Conservation (phyloP, 2,888 invertebrate species). For the Papilio elwesi region DNA sequence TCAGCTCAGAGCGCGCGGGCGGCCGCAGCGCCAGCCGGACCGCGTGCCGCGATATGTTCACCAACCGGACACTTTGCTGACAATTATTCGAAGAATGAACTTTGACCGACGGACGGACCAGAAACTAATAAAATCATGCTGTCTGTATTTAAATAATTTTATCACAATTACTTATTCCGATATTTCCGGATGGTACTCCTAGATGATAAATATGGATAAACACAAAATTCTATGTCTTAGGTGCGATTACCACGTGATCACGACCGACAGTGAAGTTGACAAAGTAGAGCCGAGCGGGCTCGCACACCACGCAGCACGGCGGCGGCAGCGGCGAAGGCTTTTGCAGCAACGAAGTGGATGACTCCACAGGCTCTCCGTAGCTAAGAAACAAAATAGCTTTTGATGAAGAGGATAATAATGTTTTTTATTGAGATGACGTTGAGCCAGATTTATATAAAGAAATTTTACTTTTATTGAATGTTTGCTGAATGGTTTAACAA, state of each 20-base stretch:
- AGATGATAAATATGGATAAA: background rate
- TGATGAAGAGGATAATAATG: too few species aligned
- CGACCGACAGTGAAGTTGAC: slow-evolving; percentile 67
- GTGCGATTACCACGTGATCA: slow-evolving; percentile 56
- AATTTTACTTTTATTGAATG: too few species aligned
- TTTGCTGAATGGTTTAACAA: too few species aligned
- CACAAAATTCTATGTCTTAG: background rate
- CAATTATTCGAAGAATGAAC: background rate
- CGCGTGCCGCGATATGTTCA: slow-evolving; percentile 65
- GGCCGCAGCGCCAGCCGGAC: slow-evolving; percentile 64
- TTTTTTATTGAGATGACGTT: too few species aligned
- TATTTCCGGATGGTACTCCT: background rate
- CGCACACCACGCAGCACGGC: slow-evolving; percentile 59
- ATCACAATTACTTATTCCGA: too few species aligned
- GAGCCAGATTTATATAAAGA: too few species aligned
- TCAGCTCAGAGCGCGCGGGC: slow-evolving; percentile 58
- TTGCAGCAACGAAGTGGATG: slow-evolving; percentile 41
- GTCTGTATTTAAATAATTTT: too few species aligned
- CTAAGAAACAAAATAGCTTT: too few species aligned
- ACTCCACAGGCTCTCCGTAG: too few species aligned
- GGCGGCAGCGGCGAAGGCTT: slow-evolving; percentile 40
- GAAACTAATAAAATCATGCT: background rate
- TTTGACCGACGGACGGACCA: background rate
- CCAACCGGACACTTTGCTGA: slow-evolving; percentile 60
- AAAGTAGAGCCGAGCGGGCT: slow-evolving; percentile 64